These are phyloP conservation scores for Heterodera schachtii DNA, from an alignment of 1,140 invertebrate genomes.

Conservation along the genomic window DNA sequence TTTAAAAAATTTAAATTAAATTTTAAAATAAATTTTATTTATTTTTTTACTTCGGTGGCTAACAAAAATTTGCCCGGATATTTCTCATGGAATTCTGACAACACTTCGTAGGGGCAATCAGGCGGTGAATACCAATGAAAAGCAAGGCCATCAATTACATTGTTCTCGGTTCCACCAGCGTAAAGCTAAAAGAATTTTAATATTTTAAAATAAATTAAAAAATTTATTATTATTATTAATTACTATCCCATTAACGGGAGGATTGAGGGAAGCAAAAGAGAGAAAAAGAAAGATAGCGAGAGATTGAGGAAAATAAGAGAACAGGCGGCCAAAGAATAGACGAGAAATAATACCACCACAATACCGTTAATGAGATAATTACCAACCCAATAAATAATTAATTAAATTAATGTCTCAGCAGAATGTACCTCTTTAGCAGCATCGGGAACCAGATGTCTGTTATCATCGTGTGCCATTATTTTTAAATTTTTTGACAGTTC, in stretches of 20 bases:
- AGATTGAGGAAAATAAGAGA: no score
- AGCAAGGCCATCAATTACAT: conserved; percentile 55
- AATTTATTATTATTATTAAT: neutral
- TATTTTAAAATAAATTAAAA: neutral
- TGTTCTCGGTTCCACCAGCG: neutral
- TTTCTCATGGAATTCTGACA: conserved; percentile 24
- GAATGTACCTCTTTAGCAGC: conserved; percentile 70
- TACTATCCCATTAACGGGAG: no score
- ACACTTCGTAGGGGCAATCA: conserved; percentile 18
- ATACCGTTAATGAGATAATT: no score
- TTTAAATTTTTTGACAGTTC: conserved; percentile 44
- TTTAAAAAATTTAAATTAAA: neutral
- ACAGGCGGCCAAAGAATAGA: no score
- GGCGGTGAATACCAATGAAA: conserved; percentile 70
- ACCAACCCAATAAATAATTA: no score
- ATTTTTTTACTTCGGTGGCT: conserved; percentile 33
- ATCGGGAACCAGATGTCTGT: conserved; percentile 70
- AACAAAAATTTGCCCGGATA: conserved; percentile 46
- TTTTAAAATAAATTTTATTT: neutral
- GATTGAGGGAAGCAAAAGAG: no score
- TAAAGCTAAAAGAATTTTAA: conserved; percentile 27
- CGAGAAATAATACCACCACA: no score
- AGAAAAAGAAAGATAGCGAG: no score
- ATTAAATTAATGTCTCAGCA: neutral
- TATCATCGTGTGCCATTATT: conserved; percentile 62